A percentile compares a stretch with the other conserved stretches of the same genome.
Evolutionary conservation across 2,797 vertebrate genomes (phyloP).

Genomic region (Myotis vivesi): DNA sequence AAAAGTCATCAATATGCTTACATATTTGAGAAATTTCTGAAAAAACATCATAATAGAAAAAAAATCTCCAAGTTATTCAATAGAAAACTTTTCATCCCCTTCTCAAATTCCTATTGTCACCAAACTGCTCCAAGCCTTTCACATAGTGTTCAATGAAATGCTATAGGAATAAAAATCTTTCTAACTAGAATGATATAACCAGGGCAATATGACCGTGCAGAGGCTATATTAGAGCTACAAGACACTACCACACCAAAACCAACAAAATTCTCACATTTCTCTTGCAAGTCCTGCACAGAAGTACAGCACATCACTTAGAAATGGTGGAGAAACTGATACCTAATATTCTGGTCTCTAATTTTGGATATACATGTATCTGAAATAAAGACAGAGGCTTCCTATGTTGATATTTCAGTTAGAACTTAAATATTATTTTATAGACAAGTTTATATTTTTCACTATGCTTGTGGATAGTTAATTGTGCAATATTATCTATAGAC

Average conservation of each 20-base stretch:
- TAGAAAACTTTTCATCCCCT: neutral
- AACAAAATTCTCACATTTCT: neutral
- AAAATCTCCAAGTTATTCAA: neutral
- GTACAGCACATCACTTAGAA: neutral
- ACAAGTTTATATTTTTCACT: neutral
- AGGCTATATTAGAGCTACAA: neutral
- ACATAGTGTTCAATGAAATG: neutral
- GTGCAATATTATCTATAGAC: neutral
- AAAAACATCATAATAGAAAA: neutral
- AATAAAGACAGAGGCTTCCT: neutral
- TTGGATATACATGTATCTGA: neutral
- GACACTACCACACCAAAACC: neutral
- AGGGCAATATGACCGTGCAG: neutral
- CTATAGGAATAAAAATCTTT: neutral
- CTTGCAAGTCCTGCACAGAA: neutral
- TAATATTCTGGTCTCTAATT: neutral
- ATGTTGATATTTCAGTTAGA: neutral
- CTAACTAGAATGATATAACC: neutral
- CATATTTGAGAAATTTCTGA: neutral
- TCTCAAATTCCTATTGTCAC: neutral
- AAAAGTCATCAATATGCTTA: neutral
- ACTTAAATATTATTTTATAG: neutral
- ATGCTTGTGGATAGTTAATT: neutral
- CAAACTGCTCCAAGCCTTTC: neutral
- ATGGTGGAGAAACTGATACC: neutral